Base-by-base conservation (phyloP, 2,113 vertebrate genomes). In the Onychostoma macrolepis region DNA sequence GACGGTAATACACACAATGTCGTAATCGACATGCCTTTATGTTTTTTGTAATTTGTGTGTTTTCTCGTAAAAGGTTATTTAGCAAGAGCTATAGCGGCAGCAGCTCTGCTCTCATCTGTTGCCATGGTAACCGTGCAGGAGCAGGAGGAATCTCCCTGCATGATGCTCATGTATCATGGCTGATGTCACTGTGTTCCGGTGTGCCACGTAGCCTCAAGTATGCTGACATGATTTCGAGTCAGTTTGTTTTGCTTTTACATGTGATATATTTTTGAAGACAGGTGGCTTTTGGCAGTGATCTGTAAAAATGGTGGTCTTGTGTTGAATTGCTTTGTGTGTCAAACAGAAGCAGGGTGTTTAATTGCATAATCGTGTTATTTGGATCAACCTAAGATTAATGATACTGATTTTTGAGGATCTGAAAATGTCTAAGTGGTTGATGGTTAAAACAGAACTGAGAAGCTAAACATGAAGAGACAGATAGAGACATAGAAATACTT, bases 81-180 rank as follows among this genome's bases (percentile, higher is more conserved):
- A 50, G 56, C 24, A 19, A 61, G 2, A 85, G 69, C 41, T 43
- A 24, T 2, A 85, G 24, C 26, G 26, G n/a, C 15, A 75, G 58
- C 85, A 91, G 90, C 86, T 85, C 90, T 88, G 88, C 85, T 85
- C 92, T 83, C 86, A 76, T 33, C 85, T 88, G 94, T 96, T 95
- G 93, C 94, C 93, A 95, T 95, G 92, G 95, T 92, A 95, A 95
- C 94, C 87, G 89, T 89, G 88, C 86, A 78, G 89, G 84, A 38
- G 83, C 71, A 82, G 84, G 43, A 21, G 84, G 50, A 85, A 19
- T 89, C 69, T 79, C 48, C 67, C 24, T 28, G 50, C 36, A 50
- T 56, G 21, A 82, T 63, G 53, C 50, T 80, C 50, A 63, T 58
- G 43, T 15, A 83, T 77, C 33, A 67, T 21, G 38, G 38, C 58